phyloP scores from a whole-genome alignment of 2,797 vertebrate species.

The Agapornis canus region DNA sequence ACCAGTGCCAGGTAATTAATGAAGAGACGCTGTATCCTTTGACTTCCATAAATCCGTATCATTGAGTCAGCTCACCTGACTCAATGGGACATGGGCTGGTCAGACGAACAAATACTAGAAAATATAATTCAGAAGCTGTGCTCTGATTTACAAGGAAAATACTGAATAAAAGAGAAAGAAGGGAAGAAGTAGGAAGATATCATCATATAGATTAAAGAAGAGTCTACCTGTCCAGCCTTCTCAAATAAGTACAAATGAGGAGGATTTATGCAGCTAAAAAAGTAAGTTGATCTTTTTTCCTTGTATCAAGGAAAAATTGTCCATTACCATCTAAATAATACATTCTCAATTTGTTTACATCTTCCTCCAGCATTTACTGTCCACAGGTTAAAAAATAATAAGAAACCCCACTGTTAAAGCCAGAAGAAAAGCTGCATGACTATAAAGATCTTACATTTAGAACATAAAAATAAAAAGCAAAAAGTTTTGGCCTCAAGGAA shows the following conservation, averaged over 20 bases:
- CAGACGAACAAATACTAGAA: not conserved
- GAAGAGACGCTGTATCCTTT: not conserved
- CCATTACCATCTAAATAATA: not conserved
- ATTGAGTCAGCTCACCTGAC: not conserved
- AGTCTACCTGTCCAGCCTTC: not conserved
- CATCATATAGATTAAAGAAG: not conserved
- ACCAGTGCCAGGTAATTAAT: not conserved
- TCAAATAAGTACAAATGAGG: not conserved
- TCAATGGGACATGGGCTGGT: not conserved
- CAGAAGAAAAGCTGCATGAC: not conserved
- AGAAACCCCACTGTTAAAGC: not conserved
- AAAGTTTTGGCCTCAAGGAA: not conserved
- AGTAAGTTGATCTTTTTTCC: not conserved
- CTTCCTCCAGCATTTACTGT: not conserved
- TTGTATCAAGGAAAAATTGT: not conserved
- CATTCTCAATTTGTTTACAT: not conserved
- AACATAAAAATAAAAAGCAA: not conserved
- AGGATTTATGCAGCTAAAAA: not conserved
- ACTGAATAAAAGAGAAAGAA: rapidly evolving
- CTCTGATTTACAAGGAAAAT: not conserved
- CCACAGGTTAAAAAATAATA: not conserved
- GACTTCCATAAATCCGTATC: not conserved
- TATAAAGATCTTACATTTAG: not conserved
- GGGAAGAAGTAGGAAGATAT: not conserved
- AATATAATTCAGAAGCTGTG: not conserved